Percentiles rank a stretch among this genome's conserved stretches.
These are phyloP conservation scores for Thamnophis elegans DNA, from an alignment of 2,797 vertebrate genomes.

Conservation along the genomic window DNA sequence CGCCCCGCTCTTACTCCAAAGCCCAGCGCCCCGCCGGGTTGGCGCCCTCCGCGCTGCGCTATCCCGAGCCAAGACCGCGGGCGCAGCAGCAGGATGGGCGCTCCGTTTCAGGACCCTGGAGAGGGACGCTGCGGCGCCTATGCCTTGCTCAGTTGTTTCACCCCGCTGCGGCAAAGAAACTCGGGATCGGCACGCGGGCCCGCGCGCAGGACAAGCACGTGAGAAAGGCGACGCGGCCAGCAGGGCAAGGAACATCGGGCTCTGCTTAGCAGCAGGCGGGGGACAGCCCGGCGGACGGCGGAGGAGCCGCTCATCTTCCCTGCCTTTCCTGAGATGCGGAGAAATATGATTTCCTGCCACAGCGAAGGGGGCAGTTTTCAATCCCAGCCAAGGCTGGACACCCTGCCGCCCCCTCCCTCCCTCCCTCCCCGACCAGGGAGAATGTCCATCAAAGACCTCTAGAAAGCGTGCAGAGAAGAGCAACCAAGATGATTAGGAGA, in stretches of 20 bases:
- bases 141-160: too few relatives aligned
- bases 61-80: neutral
- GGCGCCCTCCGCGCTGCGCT: neutral
- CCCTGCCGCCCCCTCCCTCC: neutral
- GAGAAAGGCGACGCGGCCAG: neutral
- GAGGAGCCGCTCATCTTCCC: neutral
- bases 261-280: too few relatives aligned
- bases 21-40: neutral
- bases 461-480: too few relatives aligned
- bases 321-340: neutral
- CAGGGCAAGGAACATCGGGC: neutral
- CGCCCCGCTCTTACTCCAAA: neutral
- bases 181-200: neutral
- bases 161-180: neutral
- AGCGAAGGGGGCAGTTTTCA: neutral
- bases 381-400: neutral
- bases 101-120: slow-evolving; percentile 72
- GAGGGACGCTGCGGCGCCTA: slow-evolving; percentile 44
- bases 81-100: neutral
- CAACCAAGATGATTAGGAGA: too few relatives aligned
- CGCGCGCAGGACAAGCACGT: slow-evolving; percentile 6
- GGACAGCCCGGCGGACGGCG: neutral
- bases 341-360: neutral
- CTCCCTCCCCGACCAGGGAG: too few relatives aligned
- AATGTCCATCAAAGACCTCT: neutral